Conservation (phyloP, 1,140 invertebrate species). For the Gryon sp. region DNA sequence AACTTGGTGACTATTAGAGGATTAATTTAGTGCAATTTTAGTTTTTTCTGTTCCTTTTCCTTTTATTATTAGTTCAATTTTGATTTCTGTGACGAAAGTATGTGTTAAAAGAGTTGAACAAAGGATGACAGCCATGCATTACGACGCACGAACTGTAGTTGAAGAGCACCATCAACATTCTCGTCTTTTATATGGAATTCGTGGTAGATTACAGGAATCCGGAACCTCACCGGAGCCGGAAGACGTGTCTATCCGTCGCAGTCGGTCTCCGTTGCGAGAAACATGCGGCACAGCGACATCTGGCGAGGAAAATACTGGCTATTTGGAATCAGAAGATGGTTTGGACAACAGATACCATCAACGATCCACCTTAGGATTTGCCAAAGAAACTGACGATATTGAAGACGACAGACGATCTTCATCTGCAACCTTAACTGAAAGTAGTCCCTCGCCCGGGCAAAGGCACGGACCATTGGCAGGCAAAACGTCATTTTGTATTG, state of each 20-base stretch:
- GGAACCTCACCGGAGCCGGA: slow-evolving; percentile 67
- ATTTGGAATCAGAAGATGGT: slow-evolving; percentile 24
- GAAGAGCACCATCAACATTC: slow-evolving; percentile 70
- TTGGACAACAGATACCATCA: slow-evolving; percentile 27
- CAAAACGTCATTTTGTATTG: slow-evolving; percentile 85
- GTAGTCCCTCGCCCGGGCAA: slow-evolving; percentile 28
- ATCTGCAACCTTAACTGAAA: slow-evolving; percentile 33
- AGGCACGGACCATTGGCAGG: slow-evolving; percentile 48
- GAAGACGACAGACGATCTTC: slow-evolving; percentile 41
- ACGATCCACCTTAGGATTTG: slow-evolving; percentile 1
- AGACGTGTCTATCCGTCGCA: slow-evolving; percentile 37
- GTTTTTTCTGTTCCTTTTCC: no score
- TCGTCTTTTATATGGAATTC: slow-evolving; percentile 64
- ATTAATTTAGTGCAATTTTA: slow-evolving; percentile 4
- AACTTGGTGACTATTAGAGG: background rate
- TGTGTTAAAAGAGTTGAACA: slow-evolving; percentile 18
- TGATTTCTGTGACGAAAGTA: background rate
- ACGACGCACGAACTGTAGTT: slow-evolving; percentile 69
- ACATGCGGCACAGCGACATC: slow-evolving; percentile 41
- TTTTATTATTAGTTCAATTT: no score
- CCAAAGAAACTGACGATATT: slow-evolving; percentile 30
- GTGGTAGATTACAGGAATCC: slow-evolving; percentile 60
- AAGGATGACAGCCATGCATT: slow-evolving; percentile 73
- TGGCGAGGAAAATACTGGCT: slow-evolving; percentile 39
- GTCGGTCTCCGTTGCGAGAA: slow-evolving; percentile 43